Percentiles rank a stretch among this genome's conserved stretches.
phyloP scores from a whole-genome alignment of 1,140 invertebrate genomes.

The Helicoverpa zea region DNA sequence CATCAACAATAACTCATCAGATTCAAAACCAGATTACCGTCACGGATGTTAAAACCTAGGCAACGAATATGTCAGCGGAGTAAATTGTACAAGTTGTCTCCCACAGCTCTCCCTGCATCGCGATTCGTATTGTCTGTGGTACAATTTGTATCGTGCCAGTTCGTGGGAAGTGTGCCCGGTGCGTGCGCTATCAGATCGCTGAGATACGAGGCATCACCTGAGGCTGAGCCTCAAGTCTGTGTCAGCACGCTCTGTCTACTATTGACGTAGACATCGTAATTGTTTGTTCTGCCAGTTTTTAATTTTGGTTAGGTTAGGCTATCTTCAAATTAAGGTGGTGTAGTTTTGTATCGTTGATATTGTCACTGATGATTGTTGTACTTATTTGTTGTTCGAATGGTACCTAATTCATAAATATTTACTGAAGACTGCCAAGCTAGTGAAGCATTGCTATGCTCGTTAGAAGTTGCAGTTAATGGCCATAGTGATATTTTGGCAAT shows the following conservation, averaged over 20 bases:
- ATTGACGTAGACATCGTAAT: no score
- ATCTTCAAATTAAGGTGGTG: no score
- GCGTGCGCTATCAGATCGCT: conserved; percentile 28
- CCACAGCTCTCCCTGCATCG: conserved; percentile 49
- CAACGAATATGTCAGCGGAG: not conserved
- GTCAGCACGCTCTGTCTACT: not conserved
- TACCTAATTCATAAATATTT: no score
- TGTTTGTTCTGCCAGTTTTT: no score
- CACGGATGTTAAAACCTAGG: not conserved
- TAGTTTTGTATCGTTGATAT: no score
- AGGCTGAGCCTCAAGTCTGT: not conserved
- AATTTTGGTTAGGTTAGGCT: no score
- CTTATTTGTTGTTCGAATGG: no score
- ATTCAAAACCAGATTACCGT: conserved; percentile 15
- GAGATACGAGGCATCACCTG: conserved; percentile 13
- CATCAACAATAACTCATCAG: not conserved
- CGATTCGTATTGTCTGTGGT: conserved; percentile 25
- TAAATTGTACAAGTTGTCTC: conserved; percentile 36
- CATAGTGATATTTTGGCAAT: no score
- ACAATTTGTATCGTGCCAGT: conserved; percentile 42
- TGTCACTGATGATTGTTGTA: no score
- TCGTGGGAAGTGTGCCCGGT: conserved; percentile 64
- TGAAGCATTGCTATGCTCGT: no score
- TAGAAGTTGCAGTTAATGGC: no score
- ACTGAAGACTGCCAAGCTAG: no score